These are phyloP conservation scores for Ceuthmochares aereus DNA, from an alignment of 2,113 vertebrate species.

Conservation along the genomic window DNA sequence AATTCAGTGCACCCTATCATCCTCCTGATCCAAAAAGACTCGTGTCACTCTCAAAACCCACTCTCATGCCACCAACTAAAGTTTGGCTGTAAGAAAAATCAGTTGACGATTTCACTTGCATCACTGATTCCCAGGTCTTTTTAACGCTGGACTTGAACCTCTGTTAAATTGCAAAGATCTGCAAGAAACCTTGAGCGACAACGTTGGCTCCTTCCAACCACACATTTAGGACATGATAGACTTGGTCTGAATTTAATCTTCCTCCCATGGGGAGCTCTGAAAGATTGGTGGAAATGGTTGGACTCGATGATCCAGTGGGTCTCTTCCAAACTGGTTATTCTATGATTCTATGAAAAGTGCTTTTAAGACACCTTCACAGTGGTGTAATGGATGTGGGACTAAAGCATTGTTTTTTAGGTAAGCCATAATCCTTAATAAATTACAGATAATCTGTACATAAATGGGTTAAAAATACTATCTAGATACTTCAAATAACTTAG, in stretches of 20 bases:
- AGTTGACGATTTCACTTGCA: not conserved
- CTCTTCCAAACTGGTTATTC: too few species aligned
- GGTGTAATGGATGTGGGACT: conserved; percentile 14
- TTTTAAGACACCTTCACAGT: not conserved
- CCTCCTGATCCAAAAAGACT: not conserved
- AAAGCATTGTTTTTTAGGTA: not conserved
- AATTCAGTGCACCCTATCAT: rapidly evolving
- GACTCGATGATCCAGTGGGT: too few species aligned
- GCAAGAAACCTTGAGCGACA: not conserved
- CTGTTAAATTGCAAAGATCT: not conserved
- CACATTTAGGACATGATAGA: conserved; percentile 11
- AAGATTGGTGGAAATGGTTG: too few species aligned
- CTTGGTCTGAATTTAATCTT: conserved; percentile 22
- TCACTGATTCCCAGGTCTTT: not conserved
- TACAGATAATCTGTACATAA: conserved; percentile 18
- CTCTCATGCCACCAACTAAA: not conserved
- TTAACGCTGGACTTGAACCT: not conserved
- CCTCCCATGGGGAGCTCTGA: conserved; percentile 1
- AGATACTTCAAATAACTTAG: not conserved
- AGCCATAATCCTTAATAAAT: conserved; percentile 39
- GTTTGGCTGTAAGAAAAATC: rapidly evolving
- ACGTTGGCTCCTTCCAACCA: not conserved
- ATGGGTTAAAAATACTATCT: not conserved
- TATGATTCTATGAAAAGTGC: too few species aligned
- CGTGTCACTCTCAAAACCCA: not conserved